Evolutionary conservation across 2,797 vertebrate species (phyloP), one percentile per base, ranked within the genome.

Genomic region (Danio albolineatus): DNA sequence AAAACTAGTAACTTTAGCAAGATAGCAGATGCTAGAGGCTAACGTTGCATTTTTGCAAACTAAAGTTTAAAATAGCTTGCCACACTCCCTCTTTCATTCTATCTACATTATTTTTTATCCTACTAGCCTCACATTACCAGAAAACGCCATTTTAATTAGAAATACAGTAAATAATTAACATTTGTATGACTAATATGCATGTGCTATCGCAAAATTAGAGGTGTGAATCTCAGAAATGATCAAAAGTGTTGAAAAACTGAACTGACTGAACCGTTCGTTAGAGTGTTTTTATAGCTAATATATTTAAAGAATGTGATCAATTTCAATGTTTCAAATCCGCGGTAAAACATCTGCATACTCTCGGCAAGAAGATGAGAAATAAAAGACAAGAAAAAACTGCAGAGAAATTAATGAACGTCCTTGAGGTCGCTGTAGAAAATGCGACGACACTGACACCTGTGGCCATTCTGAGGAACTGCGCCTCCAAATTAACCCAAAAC

Each of bases 391-490:
- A 17, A n/a, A 19, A 61, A 75, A 74, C 54, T 49, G 49, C 41
- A 64, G 39, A 43, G 59, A 66, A 41, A 71, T 60, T 69, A 10
- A 64, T 36, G 48, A 17, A 72, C 39, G 77, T 79, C 77, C 59
- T 79, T 79, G 48, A 73, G 49, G 14, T 44, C 19, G 57, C 39
- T 46, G 43, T 69, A 69, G 41, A 83, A 76, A 65, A 72, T 79
- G 21, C 0, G 8, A 66, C 83, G 75, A 82, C 57, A 51, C 76
- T 84, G 79, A 70, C 83, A 75, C 13, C 79, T 75, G 38, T 61
- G 73, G 83, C 6, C n/a, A 43, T 21, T 36, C 9, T 6, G 12
- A 16, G 14, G 36, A 70, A 71, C 56, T 79, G 65, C 76, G 76
- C 54, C 36, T 39, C 44, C 0, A 39, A 1, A 38, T n/a, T 60